Base-by-base conservation (phyloP, 2,113 vertebrate genomes). In the Rhabdornis inornatus region DNA sequence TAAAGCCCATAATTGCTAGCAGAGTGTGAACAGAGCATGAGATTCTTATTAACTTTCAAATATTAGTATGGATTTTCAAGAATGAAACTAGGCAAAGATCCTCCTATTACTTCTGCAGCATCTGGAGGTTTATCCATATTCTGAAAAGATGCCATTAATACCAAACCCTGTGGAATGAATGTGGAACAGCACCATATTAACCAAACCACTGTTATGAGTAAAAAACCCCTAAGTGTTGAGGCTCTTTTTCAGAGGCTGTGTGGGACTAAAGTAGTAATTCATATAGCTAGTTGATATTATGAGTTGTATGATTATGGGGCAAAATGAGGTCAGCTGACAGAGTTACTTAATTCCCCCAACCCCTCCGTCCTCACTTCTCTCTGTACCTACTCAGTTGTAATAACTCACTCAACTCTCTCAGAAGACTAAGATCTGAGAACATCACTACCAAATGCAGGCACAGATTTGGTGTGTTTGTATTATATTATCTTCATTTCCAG, bases 201-300 rank as follows among this genome's bases (percentile, higher is more conserved):
- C 56, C 77, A 60, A 94, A 39, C 28, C 56, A 74, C 66, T 86
- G 4, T 72, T 76, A 71, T 15, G 42, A 63, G 35, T 78, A 60
- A 94, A 95, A 94, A 56, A 40, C 14, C 40, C 40, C 40, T 49
- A 77, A 85, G 59, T 64, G 31, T 88, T 89, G 66, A 76, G 57
- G n/a, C 78, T 83, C 74, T 96, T 90, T 68, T 92, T 95, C 13
- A 15, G 66, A 84, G 63, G 50, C 65, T 84, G 78, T 63, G 50
- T 96, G 82, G 76, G 68, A 86, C 30, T 90, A 72, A 93, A 87
- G 66, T 40, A 93, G 42, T 37, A 84, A 77, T 91, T 96, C 4
- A 42, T 83, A n/a, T 83, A 92, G 13, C 24, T 89, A 65, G 81
- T 72, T 93, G 64, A 92, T 90, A 74, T 60, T 88, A 64, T 24